Evolutionary conservation across 1,140 invertebrate genomes (phyloP), one percentile per base, ranked within the genome.

Genomic region (Globodera ellingtonae): DNA sequence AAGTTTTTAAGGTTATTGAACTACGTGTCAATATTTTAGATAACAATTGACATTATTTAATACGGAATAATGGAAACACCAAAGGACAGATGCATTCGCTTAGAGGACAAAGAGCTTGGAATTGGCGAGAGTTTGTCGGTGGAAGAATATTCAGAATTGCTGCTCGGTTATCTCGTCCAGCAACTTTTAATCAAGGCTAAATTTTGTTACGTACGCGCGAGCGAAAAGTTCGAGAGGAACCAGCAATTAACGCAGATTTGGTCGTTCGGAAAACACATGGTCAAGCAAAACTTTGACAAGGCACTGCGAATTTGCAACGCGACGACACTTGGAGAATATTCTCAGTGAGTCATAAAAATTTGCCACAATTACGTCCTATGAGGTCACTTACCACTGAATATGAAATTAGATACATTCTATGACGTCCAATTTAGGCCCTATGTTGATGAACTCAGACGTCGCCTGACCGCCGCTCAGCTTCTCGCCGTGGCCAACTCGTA

Each of bases 171-270:
- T 47, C 75, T 77, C 21, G 62, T 77, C 9, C 24, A 24, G 62
- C 18, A 77, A 52, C 65, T 10, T 8, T n/a, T 35, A 62, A 77
- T 65, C 46, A 52, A 77, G 35, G 62, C 75, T n/a, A 77, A 77
- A n/a, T 77, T 69, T n/a, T 77, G 75, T n/a, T 77, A 77, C n/a
- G 8, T 44, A 66, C 75, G 75, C 69, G 75, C 75, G 15, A 62
- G 24, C 48, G 75, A 77, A 66, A 47, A 62, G 69, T 46, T 77
- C 48, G 75, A 44, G 13, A 48, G 62, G 10, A 18, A 46, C 24
- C 62, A 77, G 48, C 52, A 62, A 35, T 35, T 77, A 35, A 35
- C 13, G 75, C 75, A 77, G 10, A 67, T 77, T 77, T 77, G 75
- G 75, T 13, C 10, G 1, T 62, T 77, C 35, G 75, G 75, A 24